A percentile compares a stretch with the other conserved stretches of the same genome.
These are phyloP conservation scores for Achroia grisella DNA, from an alignment of 1,140 invertebrate species.

Conservation along the genomic window DNA sequence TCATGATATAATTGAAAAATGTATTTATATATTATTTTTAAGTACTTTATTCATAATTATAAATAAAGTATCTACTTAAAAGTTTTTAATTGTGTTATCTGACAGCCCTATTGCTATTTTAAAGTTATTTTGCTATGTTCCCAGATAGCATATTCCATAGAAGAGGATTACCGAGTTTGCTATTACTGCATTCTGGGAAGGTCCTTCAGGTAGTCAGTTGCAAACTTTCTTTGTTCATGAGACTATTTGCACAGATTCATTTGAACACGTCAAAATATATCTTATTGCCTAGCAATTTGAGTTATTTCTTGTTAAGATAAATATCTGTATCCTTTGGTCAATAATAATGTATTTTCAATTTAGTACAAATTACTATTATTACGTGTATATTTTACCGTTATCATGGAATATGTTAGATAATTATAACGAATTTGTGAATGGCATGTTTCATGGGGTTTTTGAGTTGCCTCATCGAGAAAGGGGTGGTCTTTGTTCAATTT, in stretches of 20 bases:
- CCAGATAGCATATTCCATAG: slow-evolving; percentile 57
- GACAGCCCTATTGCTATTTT: slow-evolving; percentile 44
- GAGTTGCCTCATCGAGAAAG: not conserved
- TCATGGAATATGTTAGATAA: slow-evolving; percentile 20
- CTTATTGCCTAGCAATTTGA: not conserved
- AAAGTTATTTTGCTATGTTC: slow-evolving; percentile 59
- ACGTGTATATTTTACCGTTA: slow-evolving; percentile 29
- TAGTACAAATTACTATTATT: no score
- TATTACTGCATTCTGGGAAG: slow-evolving; percentile 66
- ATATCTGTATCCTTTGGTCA: slow-evolving; percentile 8
- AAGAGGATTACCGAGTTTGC: slow-evolving; percentile 62
- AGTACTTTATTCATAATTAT: no score
- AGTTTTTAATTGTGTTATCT: not conserved
- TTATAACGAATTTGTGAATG: slow-evolving; percentile 40
- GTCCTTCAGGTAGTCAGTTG: slow-evolving; percentile 55
- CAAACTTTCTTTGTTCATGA: slow-evolving; percentile 42
- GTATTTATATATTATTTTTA: no score
- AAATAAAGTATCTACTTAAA: no score
- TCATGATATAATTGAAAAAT: no score
- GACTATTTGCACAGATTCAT: slow-evolving; percentile 1
- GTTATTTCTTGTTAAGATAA: not conserved
- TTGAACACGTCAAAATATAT: not conserved
- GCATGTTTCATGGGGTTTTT: not conserved
- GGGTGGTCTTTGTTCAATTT: slow-evolving; percentile 5
- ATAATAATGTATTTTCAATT: slow-evolving; percentile 25